A percentile compares a stretch with the other conserved stretches of the same genome.
Conservation (phyloP, 2,113 vertebrate species). For the Bombycilla garrulus region DNA sequence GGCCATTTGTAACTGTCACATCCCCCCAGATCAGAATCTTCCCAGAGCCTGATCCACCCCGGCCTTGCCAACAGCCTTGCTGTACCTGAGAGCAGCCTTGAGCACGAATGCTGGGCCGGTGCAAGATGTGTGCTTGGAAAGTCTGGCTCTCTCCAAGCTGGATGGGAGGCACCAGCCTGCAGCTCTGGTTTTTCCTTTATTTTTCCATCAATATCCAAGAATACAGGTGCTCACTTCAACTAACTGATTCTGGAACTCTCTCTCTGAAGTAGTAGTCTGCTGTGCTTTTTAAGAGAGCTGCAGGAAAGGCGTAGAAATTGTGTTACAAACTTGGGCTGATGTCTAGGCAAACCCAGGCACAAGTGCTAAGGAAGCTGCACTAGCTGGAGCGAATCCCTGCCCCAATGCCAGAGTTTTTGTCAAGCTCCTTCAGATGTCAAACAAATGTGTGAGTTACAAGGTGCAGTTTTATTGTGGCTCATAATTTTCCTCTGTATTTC, state of each 20-base stretch:
- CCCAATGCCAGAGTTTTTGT: not conserved
- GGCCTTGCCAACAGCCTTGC: not conserved
- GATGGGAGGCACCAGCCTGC: not conserved
- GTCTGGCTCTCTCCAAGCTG: not conserved
- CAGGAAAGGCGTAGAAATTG: not conserved
- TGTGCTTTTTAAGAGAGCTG: not conserved
- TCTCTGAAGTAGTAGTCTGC: not conserved
- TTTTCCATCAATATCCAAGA: not conserved
- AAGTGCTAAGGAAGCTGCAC: not conserved
- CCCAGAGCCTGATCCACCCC: not conserved
- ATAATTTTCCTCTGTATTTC: not conserved
- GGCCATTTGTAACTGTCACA: constrained; percentile 73
- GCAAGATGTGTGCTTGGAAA: not conserved
- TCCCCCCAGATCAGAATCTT: constrained; percentile 66
- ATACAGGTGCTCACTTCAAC: not conserved
- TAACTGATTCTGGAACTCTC: not conserved
- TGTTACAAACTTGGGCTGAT: not conserved
- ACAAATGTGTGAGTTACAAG: not conserved
- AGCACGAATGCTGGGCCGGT: not conserved
- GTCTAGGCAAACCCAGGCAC: not conserved
- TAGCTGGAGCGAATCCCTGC: not conserved
- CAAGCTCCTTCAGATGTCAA: not conserved
- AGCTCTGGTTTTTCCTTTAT: not conserved
- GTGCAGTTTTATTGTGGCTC: not conserved
- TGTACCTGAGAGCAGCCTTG: not conserved